Evolutionary conservation across 2,888 invertebrate species (phyloP).

Genomic region (Latheticus oryzae): DNA sequence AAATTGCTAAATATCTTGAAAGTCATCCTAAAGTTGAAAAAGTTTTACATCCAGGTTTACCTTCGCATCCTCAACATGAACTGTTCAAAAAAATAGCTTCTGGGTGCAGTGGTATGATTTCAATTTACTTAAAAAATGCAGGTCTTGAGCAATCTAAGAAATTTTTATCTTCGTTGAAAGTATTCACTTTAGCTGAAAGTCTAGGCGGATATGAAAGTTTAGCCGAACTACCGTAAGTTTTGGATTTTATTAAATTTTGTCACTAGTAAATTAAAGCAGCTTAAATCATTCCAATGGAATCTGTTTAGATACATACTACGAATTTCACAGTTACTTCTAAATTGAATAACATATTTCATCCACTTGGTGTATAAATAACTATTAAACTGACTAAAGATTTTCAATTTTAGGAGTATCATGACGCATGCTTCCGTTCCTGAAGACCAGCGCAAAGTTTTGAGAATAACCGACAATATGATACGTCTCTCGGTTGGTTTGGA

Average conservation of each 20-base stretch:
- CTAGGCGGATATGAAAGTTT: slow-evolving; percentile 96
- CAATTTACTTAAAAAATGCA: slow-evolving; percentile 84
- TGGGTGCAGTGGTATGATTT: slow-evolving; percentile 93
- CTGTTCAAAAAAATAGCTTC: slow-evolving; percentile 82
- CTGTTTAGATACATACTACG: too few species aligned
- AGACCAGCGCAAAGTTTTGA: slow-evolving; percentile 76
- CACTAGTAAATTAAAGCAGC: not conserved
- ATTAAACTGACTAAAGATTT: slow-evolving; percentile 8
- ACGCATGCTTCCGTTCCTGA: slow-evolving; percentile 93
- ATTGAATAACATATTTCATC: too few species aligned
- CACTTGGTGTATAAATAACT: too few species aligned
- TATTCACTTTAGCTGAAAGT: slow-evolving; percentile 92
- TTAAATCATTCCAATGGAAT: too few species aligned
- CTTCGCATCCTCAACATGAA: slow-evolving; percentile 88
- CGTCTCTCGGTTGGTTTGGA: slow-evolving; percentile 93
- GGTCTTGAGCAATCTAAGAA: slow-evolving; percentile 77
- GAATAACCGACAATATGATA: slow-evolving; percentile 87
- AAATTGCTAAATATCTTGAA: slow-evolving; percentile 85
- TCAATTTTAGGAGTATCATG: slow-evolving; percentile 80
- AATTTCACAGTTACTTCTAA: too few species aligned
- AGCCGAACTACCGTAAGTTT: slow-evolving; percentile 89
- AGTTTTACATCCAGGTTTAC: slow-evolving; percentile 87
- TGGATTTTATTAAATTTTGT: slow-evolving; percentile 5
- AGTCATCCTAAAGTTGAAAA: slow-evolving; percentile 81
- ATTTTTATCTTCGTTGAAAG: slow-evolving; percentile 80